Evolutionary conservation across 2,797 vertebrate genomes (phyloP).

Genomic region (Myotis myotis): DNA sequence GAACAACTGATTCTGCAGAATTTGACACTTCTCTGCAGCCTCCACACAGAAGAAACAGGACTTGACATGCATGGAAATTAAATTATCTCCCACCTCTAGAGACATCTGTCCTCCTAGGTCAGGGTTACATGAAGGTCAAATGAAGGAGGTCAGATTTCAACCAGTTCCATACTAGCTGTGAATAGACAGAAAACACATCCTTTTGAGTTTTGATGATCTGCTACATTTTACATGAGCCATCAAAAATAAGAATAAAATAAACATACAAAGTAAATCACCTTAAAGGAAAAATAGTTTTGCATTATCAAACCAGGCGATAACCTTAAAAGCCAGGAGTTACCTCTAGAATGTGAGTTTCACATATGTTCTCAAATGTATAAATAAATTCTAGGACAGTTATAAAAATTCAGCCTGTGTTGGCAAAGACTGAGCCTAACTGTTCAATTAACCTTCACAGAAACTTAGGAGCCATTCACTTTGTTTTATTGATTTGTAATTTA

Average conservation of each 20-base stretch:
- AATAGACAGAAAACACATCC: slow-evolving; percentile 57
- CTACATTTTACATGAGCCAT: slow-evolving; percentile 53
- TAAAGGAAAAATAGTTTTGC: slow-evolving; percentile 43
- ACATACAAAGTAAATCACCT: neutral
- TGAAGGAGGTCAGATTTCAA: slow-evolving; percentile 78
- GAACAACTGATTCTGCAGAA: slow-evolving; percentile 82
- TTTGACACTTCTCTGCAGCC: slow-evolving; percentile 81
- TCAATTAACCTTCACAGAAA: slow-evolving; percentile 54
- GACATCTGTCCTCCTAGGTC: slow-evolving; percentile 76
- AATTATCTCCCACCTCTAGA: slow-evolving; percentile 80
- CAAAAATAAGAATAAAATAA: slow-evolving; percentile 50
- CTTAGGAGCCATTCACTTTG: neutral
- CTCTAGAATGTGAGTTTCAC: slow-evolving; percentile 42
- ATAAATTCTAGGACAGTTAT: slow-evolving; percentile 30
- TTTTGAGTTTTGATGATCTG: slow-evolving; percentile 51
- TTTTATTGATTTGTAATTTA: slow-evolving; percentile 56
- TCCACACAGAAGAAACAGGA: slow-evolving; percentile 77
- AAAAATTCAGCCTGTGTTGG: slow-evolving; percentile 45
- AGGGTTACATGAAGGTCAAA: slow-evolving; percentile 76
- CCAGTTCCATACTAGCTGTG: slow-evolving; percentile 52
- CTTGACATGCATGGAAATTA: slow-evolving; percentile 84
- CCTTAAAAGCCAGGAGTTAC: slow-evolving; percentile 19
- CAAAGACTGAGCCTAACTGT: neutral
- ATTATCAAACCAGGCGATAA: slow-evolving; percentile 61
- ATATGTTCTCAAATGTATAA: slow-evolving; percentile 54